phyloP scores from a whole-genome alignment of 2,113 vertebrate genomes.

The Tylochromis polylepis region DNA sequence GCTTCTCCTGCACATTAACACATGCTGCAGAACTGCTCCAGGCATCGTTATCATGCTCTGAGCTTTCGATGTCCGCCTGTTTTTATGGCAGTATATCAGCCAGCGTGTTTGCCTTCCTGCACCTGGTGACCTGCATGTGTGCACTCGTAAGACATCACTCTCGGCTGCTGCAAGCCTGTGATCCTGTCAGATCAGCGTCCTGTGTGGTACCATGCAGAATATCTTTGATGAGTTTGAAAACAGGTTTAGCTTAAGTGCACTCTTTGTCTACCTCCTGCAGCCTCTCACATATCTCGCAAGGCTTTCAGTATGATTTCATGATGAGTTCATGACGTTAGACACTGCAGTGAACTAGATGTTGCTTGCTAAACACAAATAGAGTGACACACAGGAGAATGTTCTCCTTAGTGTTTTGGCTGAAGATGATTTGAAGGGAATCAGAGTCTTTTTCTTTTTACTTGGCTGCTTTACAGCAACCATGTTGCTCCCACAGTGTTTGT shows the following conservation, averaged over 20 bases:
- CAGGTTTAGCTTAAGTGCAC: conserved; percentile 29
- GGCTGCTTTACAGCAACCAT: not conserved
- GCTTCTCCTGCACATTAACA: conserved; percentile 5
- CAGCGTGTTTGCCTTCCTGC: conserved; percentile 9
- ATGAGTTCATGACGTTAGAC: conserved; percentile 34
- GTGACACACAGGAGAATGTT: not conserved
- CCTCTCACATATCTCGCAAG: not conserved
- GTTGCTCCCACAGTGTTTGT: not conserved
- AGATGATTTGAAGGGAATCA: not conserved
- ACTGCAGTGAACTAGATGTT: not conserved
- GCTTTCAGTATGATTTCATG: conserved; percentile 41
- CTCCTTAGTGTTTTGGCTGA: conserved; percentile 3
- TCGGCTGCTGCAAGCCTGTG: not conserved
- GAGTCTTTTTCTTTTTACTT: not conserved
- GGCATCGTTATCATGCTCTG: conserved; percentile 4
- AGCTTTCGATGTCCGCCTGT: not conserved
- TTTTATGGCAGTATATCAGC: not conserved
- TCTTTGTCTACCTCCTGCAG: conserved; percentile 8
- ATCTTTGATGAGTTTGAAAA: conserved; percentile 59
- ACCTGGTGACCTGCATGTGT: conserved; percentile 4
- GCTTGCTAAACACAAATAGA: not conserved
- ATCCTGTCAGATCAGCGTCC: conserved; percentile 49
- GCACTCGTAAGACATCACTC: conserved; percentile 13
- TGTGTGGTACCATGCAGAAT: conserved; percentile 17
- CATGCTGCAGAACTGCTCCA: not conserved